These are phyloP conservation scores for Drosophila ogumai DNA, from an alignment of 1,140 invertebrate species.

Conservation along the genomic window DNA sequence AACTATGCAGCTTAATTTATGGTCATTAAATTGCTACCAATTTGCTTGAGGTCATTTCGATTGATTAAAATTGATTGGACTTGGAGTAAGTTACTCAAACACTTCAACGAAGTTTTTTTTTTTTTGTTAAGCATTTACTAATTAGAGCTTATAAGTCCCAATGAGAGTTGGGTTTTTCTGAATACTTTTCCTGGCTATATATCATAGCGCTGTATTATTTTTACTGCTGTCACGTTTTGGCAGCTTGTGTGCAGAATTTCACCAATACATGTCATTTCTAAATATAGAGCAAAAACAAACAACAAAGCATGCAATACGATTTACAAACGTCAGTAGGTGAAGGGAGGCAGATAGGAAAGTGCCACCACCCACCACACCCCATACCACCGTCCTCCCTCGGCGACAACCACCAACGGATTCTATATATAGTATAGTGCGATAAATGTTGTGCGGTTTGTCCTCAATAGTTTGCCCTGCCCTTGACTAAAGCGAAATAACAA, in stretches of 20 bases:
- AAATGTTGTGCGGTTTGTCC: constrained; percentile 52
- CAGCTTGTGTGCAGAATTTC: constrained; percentile 71
- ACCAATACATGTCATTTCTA: constrained; percentile 69
- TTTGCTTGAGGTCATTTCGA: constrained; percentile 27
- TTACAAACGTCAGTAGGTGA: constrained; percentile 69
- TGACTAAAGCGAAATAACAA: constrained; percentile 26
- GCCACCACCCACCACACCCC: constrained; percentile 14
- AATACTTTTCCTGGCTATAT: constrained; percentile 15
- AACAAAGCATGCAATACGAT: constrained; percentile 70
- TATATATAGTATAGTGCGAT: constrained; percentile 64
- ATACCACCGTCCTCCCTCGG: neutral
- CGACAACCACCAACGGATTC: constrained; percentile 47
- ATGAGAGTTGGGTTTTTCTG: constrained; percentile 12
- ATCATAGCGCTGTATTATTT: constrained; percentile 17
- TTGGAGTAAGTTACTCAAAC: neutral
- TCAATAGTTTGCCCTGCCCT: constrained; percentile 45
- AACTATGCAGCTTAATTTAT: constrained; percentile 11
- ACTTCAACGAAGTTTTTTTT: neutral
- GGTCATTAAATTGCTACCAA: constrained; percentile 32
- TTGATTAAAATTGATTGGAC: constrained; percentile 11
- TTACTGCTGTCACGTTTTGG: constrained; percentile 72
- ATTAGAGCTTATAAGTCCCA: constrained; percentile 7
- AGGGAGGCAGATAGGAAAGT: constrained; percentile 10
- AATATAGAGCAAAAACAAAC: constrained; percentile 65
- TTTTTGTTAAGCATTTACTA: constrained; percentile 7